Percentiles rank a stretch among this genome's conserved stretches.
Conservation (phyloP, 2,888 invertebrate species). For the Busseola fusca region DNA sequence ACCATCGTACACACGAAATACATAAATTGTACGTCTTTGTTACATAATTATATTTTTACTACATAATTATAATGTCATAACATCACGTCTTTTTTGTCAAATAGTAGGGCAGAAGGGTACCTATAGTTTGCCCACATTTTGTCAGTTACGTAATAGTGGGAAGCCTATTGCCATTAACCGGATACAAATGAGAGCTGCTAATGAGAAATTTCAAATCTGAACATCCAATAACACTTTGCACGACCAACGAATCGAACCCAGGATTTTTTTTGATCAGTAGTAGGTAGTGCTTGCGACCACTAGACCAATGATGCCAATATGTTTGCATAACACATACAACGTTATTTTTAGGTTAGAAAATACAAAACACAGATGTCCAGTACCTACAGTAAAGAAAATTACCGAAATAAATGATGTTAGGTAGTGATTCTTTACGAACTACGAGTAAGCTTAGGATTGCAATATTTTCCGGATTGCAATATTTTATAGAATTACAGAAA, state of each 20-base stretch:
- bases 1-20: constrained; percentile 9
- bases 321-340: not conserved
- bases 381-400: no score
- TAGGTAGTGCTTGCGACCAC: not conserved
- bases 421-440: not conserved
- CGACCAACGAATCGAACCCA: not conserved
- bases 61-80: not conserved
- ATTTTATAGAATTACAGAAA: not conserved
- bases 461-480: not conserved
- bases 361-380: not conserved
- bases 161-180: not conserved
- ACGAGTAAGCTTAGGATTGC: not conserved
- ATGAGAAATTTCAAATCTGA: not conserved
- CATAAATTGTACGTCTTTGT: constrained; percentile 9
- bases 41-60: constrained; percentile 3
- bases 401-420: not conserved
- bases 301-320: not conserved
- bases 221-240: not conserved
- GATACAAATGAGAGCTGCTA: not conserved
- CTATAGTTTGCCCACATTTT: not conserved
- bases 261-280: not conserved
- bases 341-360: not conserved
- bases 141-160: not conserved
- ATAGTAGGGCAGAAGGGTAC: not conserved
- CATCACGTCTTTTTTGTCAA: not conserved